A percentile compares a stretch with the other conserved stretches of the same genome.
phyloP scores from a whole-genome alignment of 1,140 invertebrate genomes.

The Macrobrachium rosenbergii region DNA sequence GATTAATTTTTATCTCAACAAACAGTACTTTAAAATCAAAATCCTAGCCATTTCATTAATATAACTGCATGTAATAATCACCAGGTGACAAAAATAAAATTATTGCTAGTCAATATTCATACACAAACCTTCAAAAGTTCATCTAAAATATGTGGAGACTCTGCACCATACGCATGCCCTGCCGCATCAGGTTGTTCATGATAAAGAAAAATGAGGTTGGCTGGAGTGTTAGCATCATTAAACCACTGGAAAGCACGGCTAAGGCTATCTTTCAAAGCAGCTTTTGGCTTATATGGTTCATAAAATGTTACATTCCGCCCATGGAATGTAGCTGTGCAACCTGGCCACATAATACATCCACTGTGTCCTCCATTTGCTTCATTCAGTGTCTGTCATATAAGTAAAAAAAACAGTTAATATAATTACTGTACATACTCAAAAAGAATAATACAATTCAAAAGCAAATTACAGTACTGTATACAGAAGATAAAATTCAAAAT shows the following conservation, averaged over 20 bases:
- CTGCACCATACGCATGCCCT: constrained; percentile 66
- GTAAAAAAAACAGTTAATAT: not conserved
- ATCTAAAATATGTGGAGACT: constrained; percentile 55
- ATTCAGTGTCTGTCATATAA: constrained; percentile 60
- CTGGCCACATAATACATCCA: constrained; percentile 68
- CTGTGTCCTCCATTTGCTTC: constrained; percentile 61
- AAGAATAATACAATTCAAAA: too few species aligned
- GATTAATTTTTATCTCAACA: too few species aligned
- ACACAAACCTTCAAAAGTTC: constrained; percentile 43
- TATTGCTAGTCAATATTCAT: not conserved
- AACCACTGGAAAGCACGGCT: constrained; percentile 46
- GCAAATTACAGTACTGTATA: too few species aligned
- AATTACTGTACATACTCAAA: too few species aligned
- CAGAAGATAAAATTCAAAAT: too few species aligned
- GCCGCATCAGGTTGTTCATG: constrained; percentile 66
- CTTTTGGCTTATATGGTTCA: constrained; percentile 32
- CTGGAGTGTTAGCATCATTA: constrained; percentile 54
- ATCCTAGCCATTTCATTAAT: too few species aligned
- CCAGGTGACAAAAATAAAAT: not conserved
- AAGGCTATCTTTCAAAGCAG: constrained; percentile 20
- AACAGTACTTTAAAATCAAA: too few species aligned
- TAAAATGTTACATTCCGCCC: constrained; percentile 55
- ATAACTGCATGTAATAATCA: too few species aligned
- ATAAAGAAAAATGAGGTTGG: constrained; percentile 66
- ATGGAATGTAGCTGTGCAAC: constrained; percentile 43